These are phyloP conservation scores for Drosophila ezoana DNA, from an alignment of 2,888 invertebrate species.

Conservation along the genomic window DNA sequence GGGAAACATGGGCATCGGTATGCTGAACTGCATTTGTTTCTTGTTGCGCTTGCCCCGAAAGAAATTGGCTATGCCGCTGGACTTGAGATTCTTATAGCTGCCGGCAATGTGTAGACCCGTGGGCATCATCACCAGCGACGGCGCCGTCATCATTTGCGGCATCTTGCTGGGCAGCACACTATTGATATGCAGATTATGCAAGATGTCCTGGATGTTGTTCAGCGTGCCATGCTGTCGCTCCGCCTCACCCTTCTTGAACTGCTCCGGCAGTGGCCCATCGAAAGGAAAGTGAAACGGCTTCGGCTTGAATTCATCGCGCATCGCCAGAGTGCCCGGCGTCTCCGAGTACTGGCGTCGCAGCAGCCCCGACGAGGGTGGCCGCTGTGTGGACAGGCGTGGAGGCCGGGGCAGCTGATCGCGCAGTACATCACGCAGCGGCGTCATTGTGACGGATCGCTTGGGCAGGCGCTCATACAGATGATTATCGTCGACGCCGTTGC, in stretches of 20 bases:
- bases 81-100: slow-evolving; percentile 83
- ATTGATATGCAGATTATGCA: slow-evolving; percentile 76
- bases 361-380: slow-evolving; percentile 63
- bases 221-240: slow-evolving; percentile 55
- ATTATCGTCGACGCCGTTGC: slow-evolving; percentile 42
- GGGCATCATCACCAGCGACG: slow-evolving; percentile 76
- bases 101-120: slow-evolving; percentile 83
- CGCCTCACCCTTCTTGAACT: slow-evolving; percentile 78
- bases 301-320: slow-evolving; percentile 75
- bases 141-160: slow-evolving; percentile 27
- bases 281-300: slow-evolving; percentile 84
- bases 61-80: slow-evolving; percentile 82
- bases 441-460: slow-evolving; percentile 81
- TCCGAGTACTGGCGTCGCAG: slow-evolving; percentile 74
- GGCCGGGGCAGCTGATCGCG: slow-evolving; percentile 81
- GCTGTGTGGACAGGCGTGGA: slow-evolving; percentile 77
- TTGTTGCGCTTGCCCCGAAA: slow-evolving; percentile 82
- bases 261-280: slow-evolving; percentile 82
- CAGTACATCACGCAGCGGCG: slow-evolving; percentile 72
- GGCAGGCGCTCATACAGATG: slow-evolving; percentile 82
- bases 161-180: slow-evolving; percentile 51
- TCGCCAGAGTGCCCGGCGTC: slow-evolving; percentile 56
- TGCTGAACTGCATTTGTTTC: slow-evolving; percentile 79
- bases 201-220: slow-evolving; percentile 84
- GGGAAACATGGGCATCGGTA: slow-evolving; percentile 69